Evolutionary conservation across 2,797 vertebrate species (phyloP).

Genomic region (Sebastes kiyomatsui): DNA sequence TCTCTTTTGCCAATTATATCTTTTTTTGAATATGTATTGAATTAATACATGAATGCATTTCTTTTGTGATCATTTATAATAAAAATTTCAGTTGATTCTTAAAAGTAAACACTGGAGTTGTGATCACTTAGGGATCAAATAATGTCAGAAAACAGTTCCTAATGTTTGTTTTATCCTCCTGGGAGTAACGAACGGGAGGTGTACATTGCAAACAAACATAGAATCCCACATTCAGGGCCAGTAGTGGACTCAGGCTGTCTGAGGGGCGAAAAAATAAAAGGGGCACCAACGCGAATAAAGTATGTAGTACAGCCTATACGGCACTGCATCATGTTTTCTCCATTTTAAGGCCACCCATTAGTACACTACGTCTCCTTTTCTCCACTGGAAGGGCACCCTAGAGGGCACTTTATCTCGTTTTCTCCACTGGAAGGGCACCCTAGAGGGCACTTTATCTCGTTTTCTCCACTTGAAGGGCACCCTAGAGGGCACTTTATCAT

Average conservation of each 20-base stretch:
- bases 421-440: no score
- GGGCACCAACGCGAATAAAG: no score
- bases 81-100: not conserved
- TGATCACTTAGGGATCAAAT: not conserved
- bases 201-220: not conserved
- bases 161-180: not conserved
- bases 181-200: not conserved
- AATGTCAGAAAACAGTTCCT: not conserved
- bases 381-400: no score
- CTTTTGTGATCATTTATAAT: not conserved
- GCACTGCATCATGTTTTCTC: not conserved
- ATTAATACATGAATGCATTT: not conserved
- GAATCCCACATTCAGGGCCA: slow-evolving; percentile 1
- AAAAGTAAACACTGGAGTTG: not conserved
- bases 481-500: no score
- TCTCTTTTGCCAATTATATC: not conserved
- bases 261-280: no score
- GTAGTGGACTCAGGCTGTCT: no score
- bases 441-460: fast-evolving
- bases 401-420: no score
- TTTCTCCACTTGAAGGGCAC: no score
- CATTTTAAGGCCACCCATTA: no score
- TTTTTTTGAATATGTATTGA: not conserved
- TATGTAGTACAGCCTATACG: no score
- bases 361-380: no score